Base-by-base conservation (phyloP, 2,797 vertebrate species). In the Eulemur mongoz region DNA sequence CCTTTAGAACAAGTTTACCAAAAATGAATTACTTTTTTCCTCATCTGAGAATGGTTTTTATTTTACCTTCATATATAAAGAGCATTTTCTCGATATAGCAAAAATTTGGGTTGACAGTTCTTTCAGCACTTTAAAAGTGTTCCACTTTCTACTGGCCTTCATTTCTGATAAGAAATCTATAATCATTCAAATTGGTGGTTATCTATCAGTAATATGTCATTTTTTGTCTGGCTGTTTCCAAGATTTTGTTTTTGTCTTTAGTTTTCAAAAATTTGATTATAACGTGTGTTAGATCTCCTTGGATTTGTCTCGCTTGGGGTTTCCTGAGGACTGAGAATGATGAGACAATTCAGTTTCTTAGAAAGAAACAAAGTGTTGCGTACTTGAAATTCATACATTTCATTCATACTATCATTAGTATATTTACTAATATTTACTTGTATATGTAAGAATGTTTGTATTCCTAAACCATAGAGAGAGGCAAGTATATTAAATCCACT, bases 221-320 rank as follows among this genome's bases (percentile, higher is more conserved):
- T 67, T 79, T 89, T 89, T 79, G 20, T 79, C 22, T 59, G 38
- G 2, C 45, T 69, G 7, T 50, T 79, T 72, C 52, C 17, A 52
- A 80, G 65, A 87, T 65, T 82, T 80, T 54, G n/a, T 80, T 45
- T 81, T 81, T 72, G n/a, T 87, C n/a, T 93, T 50, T 72, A n/a
- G 27, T 73, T 88, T 88, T 88, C 15, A 43, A 54, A 88, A 88
- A 88, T 81, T 80, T 88, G 67, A 61, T 88, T 75, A 57, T 38
- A n/a, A 23, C 57, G 38, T 67, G 69, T 75, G 15, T 87, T 75
- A 52, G 13, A 67, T 40, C 69, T 87, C 38, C 75, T 45, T 93
- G 76, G 35, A 52, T 65, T 92, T 82, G 63, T 75, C 23, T 23
- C 35, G 9, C 40, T 35, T 35, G 43, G 7, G 52, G 27, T 69